Conservation (phyloP, 1,140 invertebrate genomes). For the Microplitis mediator region DNA sequence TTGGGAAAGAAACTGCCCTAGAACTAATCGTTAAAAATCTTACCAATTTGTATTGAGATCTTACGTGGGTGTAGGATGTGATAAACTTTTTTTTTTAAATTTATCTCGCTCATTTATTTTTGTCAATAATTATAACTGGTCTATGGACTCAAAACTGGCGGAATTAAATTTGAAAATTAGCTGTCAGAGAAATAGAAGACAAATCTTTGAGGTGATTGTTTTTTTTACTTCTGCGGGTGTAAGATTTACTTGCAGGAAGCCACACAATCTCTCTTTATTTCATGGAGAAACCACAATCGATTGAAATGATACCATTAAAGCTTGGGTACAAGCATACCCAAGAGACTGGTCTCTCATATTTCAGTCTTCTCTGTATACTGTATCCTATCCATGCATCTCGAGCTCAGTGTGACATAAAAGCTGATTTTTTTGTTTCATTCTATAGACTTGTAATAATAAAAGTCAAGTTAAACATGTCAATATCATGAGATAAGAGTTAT, state of each 20-base stretch:
- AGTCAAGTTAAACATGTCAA: too few relatives aligned
- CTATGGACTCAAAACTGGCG: too few relatives aligned
- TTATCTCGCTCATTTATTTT: not conserved
- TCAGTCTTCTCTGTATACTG: not conserved
- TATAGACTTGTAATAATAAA: too few relatives aligned
- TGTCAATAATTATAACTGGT: not conserved
- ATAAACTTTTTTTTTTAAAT: not conserved
- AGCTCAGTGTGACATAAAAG: not conserved
- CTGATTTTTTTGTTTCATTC: not conserved
- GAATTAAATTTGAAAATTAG: not conserved
- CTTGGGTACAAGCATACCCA: slow-evolving; percentile 1
- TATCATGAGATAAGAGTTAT: too few relatives aligned
- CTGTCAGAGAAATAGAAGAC: too few relatives aligned
- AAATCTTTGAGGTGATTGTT: not conserved
- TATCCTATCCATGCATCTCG: not conserved
- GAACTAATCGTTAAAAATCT: slow-evolving; percentile 22
- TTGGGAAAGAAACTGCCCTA: slow-evolving; percentile 19
- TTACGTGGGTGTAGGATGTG: slow-evolving; percentile 15
- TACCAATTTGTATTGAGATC: slow-evolving; percentile 19
- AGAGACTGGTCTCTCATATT: not conserved
- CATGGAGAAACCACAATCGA: slow-evolving; percentile 4
- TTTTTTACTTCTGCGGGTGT: not conserved
- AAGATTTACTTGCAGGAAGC: not conserved
- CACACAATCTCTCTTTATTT: not conserved
- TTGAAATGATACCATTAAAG: slow-evolving; percentile 6